These are phyloP conservation scores for Neocrepidodera transversa DNA, from an alignment of 2,888 invertebrate species.

Conservation along the genomic window DNA sequence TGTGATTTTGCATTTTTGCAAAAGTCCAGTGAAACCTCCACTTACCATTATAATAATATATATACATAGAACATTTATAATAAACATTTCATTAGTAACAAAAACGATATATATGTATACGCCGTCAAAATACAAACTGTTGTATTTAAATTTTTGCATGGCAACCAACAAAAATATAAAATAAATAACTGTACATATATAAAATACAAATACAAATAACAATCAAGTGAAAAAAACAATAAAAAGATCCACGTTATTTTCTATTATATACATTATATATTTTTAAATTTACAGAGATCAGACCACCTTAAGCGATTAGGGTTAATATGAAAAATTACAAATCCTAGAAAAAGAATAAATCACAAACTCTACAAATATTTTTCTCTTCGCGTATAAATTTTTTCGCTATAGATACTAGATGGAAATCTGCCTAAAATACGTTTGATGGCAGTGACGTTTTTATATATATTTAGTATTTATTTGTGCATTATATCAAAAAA, in stretches of 20 bases:
- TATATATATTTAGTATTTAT: constrained; percentile 48
- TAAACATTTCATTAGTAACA: constrained; percentile 49
- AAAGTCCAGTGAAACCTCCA: not conserved
- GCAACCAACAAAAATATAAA: constrained; percentile 44
- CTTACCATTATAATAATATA: constrained; percentile 38
- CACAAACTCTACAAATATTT: constrained; percentile 26
- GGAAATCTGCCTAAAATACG: constrained; percentile 57
- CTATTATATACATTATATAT: constrained; percentile 42
- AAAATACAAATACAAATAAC: constrained; percentile 47
- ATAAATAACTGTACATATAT: constrained; percentile 48
- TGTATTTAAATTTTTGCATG: constrained; percentile 51
- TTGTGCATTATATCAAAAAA: constrained; percentile 49
- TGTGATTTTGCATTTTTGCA: not conserved
- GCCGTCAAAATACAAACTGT: constrained; percentile 34
- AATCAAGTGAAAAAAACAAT: constrained; percentile 43
- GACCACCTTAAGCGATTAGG: constrained; percentile 42
- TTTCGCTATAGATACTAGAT: constrained; percentile 46
- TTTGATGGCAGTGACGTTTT: constrained; percentile 58
- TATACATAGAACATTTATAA: constrained; percentile 44
- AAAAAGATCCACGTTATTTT: constrained; percentile 41
- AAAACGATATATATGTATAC: constrained; percentile 40
- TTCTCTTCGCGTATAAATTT: constrained; percentile 40
- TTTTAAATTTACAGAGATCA: constrained; percentile 45
- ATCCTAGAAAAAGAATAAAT: constrained; percentile 37
- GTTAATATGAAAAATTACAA: constrained; percentile 42